Evolutionary conservation across 1,140 invertebrate genomes (phyloP).

Genomic region (Trigoniulus corallinus): DNA sequence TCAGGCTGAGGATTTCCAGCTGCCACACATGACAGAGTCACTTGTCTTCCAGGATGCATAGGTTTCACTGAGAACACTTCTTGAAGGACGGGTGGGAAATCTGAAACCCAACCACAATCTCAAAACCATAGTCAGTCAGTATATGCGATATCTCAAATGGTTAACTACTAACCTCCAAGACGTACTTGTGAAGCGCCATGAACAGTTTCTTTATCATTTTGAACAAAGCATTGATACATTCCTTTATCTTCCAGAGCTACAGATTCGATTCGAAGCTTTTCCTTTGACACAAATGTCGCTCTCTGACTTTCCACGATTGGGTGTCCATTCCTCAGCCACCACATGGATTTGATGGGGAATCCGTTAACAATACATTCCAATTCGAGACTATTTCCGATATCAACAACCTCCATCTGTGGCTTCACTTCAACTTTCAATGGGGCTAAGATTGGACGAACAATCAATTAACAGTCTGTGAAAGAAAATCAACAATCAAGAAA

Average conservation of each 20-base stretch:
- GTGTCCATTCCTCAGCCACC: slow-evolving; percentile 3
- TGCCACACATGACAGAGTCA: slow-evolving; percentile 65
- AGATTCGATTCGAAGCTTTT: not conserved
- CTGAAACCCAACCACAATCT: slow-evolving; percentile 16
- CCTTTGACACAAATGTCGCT: not conserved
- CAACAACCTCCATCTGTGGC: not conserved
- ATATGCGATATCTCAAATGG: not conserved
- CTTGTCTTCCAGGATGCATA: slow-evolving; percentile 52
- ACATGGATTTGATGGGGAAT: not conserved
- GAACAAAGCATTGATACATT: slow-evolving; percentile 6
- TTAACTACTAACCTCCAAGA: slow-evolving; percentile 5
- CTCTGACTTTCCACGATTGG: not conserved
- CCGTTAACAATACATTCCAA: not conserved
- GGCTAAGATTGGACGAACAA: not conserved
- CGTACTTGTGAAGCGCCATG: not conserved
- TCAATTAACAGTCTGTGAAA: not conserved
- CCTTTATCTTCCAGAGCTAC: not conserved
- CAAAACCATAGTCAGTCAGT: not conserved
- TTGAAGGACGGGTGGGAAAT: slow-evolving; percentile 56
- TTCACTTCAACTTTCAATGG: not conserved
- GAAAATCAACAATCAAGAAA: not conserved
- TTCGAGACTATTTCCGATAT: not conserved
- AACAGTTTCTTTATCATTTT: not conserved
- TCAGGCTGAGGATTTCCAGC: slow-evolving; percentile 70
- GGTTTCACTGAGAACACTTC: slow-evolving; percentile 71